Conservation (phyloP, 2,113 vertebrate genomes). For the Myodes glareolus region DNA sequence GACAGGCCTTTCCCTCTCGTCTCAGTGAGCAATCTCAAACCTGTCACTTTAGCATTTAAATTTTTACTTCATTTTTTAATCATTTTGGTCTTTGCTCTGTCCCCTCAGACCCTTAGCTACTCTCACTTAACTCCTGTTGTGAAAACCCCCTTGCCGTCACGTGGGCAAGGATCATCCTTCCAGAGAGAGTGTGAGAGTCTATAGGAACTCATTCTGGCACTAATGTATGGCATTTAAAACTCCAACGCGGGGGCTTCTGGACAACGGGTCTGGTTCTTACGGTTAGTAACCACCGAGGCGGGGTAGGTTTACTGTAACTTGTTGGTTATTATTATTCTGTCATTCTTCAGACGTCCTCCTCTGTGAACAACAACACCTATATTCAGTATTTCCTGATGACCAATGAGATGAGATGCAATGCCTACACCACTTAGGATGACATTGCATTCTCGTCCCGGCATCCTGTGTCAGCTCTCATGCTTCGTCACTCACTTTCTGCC, state of each 20-base stretch:
- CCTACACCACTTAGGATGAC: neutral
- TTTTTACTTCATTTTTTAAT: neutral
- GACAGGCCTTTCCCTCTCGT: neutral
- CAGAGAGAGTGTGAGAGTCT: neutral
- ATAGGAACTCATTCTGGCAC: neutral
- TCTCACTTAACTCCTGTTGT: neutral
- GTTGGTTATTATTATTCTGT: neutral
- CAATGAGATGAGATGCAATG: neutral
- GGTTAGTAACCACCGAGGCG: rapidly evolving
- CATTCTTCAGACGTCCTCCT: neutral
- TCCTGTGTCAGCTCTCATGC: neutral
- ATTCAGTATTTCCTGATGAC: neutral
- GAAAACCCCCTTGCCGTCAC: neutral
- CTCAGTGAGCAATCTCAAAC: conserved; percentile 3
- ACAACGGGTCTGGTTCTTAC: neutral
- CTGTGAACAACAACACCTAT: neutral
- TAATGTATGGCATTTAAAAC: neutral
- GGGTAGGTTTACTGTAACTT: neutral
- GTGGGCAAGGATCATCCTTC: neutral
- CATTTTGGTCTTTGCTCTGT: neutral
- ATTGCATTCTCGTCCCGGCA: neutral
- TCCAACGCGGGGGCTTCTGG: neutral
- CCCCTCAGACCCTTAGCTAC: neutral
- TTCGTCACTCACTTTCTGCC: neutral
- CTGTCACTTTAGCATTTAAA: neutral